Evolutionary conservation across 2,888 invertebrate genomes (phyloP), one percentile per base, ranked within the genome.

Genomic region (Gasteruption jaculator): DNA sequence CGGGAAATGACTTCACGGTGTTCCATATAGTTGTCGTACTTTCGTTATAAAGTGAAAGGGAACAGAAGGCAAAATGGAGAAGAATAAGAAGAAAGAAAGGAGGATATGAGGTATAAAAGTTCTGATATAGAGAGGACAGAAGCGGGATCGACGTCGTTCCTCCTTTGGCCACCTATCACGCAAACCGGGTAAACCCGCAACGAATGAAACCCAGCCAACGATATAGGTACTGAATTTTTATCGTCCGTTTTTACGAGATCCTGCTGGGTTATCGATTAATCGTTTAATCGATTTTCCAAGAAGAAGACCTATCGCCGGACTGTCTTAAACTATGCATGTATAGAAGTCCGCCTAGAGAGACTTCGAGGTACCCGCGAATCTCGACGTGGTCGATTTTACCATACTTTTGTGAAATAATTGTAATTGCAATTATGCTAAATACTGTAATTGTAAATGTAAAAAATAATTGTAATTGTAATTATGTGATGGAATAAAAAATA

Each of bases 131-230:
- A 31, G 46, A 45, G 43, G 37, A 37, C 43, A 37, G 43, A 41
- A 41, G 39, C 42, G 41, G 39, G 38, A 44, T 49, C 46, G 32
- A 26, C n/a, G n/a, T n/a, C n/a, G n/a, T n/a, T n/a, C n/a, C n/a
- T n/a, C n/a, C n/a, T n/a, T n/a, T 40, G 48, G 48, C 53, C 56
- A 52, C 54, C 52, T 56, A 56, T 55, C 56, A 54, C 54, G 54
- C 55, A 52, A n/a, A n/a, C n/a, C n/a, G n/a, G n/a, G n/a, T n/a
- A n/a, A n/a, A n/a, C n/a, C n/a, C n/a, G n/a, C n/a, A n/a, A n/a
- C n/a, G n/a, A n/a, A n/a, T n/a, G n/a, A n/a, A n/a, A n/a, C n/a
- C n/a, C n/a, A n/a, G n/a, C n/a, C n/a, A n/a, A n/a, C n/a, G n/a
- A n/a, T n/a, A n/a, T n/a, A n/a, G 49, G 49, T 51, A 48, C 43